Evolutionary conservation across 2,888 invertebrate species (phyloP).

Genomic region (Lissonota sp.): DNA sequence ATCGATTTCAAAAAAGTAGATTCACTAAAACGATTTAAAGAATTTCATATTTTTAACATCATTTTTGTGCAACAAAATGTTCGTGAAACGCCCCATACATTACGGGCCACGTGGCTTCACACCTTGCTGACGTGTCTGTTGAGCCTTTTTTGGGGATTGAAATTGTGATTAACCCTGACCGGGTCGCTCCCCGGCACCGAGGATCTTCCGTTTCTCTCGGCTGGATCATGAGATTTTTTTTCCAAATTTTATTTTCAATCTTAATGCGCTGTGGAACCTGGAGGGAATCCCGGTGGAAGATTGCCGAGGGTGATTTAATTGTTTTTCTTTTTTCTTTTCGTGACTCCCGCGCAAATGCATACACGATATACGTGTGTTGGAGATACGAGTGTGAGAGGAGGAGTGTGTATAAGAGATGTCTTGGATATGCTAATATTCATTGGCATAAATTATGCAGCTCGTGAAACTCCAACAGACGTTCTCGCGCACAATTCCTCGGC

Average conservation of each 20-base stretch:
- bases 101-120: constrained; percentile 68
- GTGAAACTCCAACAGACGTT: constrained; percentile 52
- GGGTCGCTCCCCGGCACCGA: constrained; percentile 17
- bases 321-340: too few species aligned
- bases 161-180: constrained; percentile 75
- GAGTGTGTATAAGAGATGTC: too few species aligned
- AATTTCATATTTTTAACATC: too few species aligned
- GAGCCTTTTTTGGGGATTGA: constrained; percentile 80
- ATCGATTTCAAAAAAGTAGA: too few species aligned
- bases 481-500: too few species aligned
- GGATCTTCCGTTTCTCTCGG: constrained; percentile 14
- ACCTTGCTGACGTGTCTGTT: constrained; percentile 74
- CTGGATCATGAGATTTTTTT: constrained; percentile 38
- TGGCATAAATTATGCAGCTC: constrained; percentile 75
- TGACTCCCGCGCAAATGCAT: constrained; percentile 15
- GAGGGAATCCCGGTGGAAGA: background rate
- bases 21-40: too few species aligned
- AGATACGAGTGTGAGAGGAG: too few species aligned
- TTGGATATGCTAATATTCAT: constrained; percentile 67
- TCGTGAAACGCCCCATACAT: too few species aligned
- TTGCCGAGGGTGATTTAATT: constrained; percentile 4
- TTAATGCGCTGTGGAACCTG: too few species aligned
- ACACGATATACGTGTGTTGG: constrained; percentile 17
- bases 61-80: too few species aligned
- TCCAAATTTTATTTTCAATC: constrained; percentile 23